Percentiles rank a stretch among this genome's conserved stretches.
Evolutionary conservation across 2,888 invertebrate genomes (phyloP).

Genomic region (Latrodectus elegans): DNA sequence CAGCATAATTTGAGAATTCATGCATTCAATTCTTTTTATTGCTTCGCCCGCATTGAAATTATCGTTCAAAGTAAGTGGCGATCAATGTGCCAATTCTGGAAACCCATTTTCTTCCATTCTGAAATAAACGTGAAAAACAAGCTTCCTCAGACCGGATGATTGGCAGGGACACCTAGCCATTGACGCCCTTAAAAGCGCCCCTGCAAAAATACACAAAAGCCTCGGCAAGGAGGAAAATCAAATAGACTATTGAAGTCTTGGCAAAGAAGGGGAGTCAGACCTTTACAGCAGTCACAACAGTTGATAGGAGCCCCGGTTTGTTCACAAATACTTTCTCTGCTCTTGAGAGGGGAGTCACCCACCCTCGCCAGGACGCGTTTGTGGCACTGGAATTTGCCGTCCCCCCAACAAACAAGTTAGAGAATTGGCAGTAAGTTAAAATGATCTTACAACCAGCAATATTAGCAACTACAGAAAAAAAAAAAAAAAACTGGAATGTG

Average conservation of each 20-base stretch:
- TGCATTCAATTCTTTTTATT: no score
- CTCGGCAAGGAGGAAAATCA: constrained; percentile 18
- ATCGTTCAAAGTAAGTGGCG: no score
- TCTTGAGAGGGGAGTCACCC: background rate
- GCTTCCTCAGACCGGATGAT: constrained; percentile 8
- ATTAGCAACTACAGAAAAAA: no score
- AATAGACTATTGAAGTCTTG: constrained; percentile 25
- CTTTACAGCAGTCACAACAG: constrained; percentile 10
- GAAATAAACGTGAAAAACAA: background rate
- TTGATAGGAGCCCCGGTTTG: background rate
- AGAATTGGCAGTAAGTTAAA: no score
- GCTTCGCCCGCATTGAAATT: no score
- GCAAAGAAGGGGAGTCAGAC: constrained; percentile 5
- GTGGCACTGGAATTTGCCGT: no score
- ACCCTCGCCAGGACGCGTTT: no score
- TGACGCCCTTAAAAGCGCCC: constrained; percentile 21
- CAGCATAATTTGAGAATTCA: no score
- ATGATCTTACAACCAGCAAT: no score
- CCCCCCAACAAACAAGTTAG: no score
- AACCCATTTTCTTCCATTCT: background rate
- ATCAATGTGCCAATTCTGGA: background rate
- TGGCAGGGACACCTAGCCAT: constrained; percentile 19
- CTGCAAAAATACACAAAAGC: constrained; percentile 22
- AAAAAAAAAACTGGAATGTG: no score
- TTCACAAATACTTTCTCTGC: constrained; percentile 13